Conservation (phyloP, 1,140 invertebrate species). For the Nebria ingens region DNA sequence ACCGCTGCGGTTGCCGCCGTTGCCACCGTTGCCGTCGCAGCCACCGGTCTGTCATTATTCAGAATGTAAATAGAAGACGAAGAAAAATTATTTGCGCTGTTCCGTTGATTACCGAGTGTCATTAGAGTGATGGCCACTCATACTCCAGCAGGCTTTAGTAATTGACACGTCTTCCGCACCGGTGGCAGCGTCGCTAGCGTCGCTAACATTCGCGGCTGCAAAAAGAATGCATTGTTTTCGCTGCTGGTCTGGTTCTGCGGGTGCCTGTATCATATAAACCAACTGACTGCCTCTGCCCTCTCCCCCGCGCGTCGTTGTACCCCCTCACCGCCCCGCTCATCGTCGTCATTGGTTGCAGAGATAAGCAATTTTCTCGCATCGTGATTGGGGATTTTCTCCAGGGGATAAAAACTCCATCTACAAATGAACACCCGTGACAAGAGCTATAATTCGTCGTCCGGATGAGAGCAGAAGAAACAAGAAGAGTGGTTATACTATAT, state of each 20-base stretch:
- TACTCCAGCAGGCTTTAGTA: not conserved
- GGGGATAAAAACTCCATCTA: slow-evolving; percentile 62
- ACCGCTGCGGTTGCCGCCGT: no score
- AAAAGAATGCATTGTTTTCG: not conserved
- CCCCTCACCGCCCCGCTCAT: slow-evolving; percentile 15
- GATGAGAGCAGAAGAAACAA: slow-evolving; percentile 27
- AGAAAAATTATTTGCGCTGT: not conserved
- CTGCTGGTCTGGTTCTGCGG: no score
- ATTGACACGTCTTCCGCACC: not conserved
- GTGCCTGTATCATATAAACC: no score
- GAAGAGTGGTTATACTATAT: slow-evolving; percentile 22
- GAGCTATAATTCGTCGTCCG: slow-evolving; percentile 53
- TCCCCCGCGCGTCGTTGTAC: slow-evolving; percentile 22
- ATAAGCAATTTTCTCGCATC: slow-evolving; percentile 57
- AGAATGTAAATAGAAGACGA: not conserved
- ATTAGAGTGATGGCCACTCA: not conserved
- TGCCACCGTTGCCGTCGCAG: no score
- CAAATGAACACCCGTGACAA: slow-evolving; percentile 63
- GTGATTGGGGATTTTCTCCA: slow-evolving; percentile 55
- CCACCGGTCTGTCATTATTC: no score
- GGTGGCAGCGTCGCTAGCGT: not conserved
- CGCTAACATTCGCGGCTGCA: not conserved
- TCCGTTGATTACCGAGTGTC: not conserved
- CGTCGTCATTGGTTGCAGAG: slow-evolving; percentile 24
- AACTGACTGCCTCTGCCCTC: no score